A percentile compares a stretch with the other conserved stretches of the same genome.
Conservation (phyloP, 2,888 invertebrate species). For the Orthonevra nobilis region DNA sequence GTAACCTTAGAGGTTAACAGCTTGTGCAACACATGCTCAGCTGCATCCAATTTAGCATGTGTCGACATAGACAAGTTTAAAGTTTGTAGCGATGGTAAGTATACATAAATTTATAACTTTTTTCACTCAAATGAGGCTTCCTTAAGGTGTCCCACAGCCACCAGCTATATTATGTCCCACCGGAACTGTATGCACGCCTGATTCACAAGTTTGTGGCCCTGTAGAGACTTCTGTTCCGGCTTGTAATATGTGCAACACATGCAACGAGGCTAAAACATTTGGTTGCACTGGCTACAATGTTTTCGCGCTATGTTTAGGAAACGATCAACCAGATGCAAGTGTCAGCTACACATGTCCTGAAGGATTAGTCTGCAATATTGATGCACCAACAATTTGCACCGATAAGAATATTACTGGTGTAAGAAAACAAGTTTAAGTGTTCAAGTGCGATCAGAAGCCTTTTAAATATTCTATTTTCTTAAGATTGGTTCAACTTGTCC, state of each 20-base stretch:
- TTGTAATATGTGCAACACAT: conserved; percentile 22
- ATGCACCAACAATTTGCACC: conserved; percentile 24
- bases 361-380: conserved; percentile 12
- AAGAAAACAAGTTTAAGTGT: too few relatives aligned
- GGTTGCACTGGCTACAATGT: conserved; percentile 42
- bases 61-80: conserved; percentile 9
- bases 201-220: conserved; percentile 5
- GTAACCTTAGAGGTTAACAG: background rate
- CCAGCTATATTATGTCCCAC: conserved; percentile 7
- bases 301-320: conserved; percentile 38
- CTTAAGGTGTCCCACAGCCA: conserved; percentile 15
- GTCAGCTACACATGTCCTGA: background rate
- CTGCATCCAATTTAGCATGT: conserved; percentile 17
- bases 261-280: conserved; percentile 19
- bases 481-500: conserved; percentile 45
- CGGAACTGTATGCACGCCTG: conserved; percentile 32
- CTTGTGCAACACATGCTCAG: conserved; percentile 32
- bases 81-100: conserved; percentile 21
- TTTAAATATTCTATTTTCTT: background rate
- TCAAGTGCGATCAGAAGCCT: too few relatives aligned
- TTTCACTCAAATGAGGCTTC: background rate
- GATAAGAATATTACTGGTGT: conserved; percentile 4
- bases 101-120: background rate
- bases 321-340: background rate
- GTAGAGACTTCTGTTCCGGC: background rate